Base-by-base conservation (phyloP, 2,888 invertebrate species). In the Polia nebulosa region DNA sequence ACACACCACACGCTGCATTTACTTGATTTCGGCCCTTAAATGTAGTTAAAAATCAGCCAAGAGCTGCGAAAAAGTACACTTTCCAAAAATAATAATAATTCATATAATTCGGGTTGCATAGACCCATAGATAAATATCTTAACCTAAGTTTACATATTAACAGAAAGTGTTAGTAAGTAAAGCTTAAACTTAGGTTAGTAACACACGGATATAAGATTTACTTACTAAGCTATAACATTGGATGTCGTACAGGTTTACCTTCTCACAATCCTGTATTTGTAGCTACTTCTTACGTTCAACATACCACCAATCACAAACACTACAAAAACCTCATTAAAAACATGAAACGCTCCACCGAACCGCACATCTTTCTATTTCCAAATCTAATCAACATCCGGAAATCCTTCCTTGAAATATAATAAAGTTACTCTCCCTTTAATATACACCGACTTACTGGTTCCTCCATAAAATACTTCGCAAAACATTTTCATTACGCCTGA, bases 301-400 rank as follows among this genome's bases (percentile, higher is more conserved):
- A 41, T 5, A 41, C 2, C 15, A 51, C 13, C 3, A 41, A 36
- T 4, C 1, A 11, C 45, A 67, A 65, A 56, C 11, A 45, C 7
- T 22, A 25, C 41, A 58, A 51, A 51, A 51, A 62, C 20, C 6
- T 3, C 20, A 44, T 17, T 27, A 20, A 53, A 34, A 45, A 55
- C 15, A 9, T 52, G 0, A 52, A 60, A 52, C 13, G 6, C 29
- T 47, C 27, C 7, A 65, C 22, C 53, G 32, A 56, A 64, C 57
- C 63, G 25, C 3, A 57, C 51, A 6, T 29, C 11, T n/a, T 57
- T 55, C 13, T 20, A 52, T 49, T 51, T 60, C 3, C 1, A 60
- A 76, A 49, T 60, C 44, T n/a, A 57, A 69, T 67, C 47, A 64
- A 79, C 9, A 55, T 45, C 57, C 76, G 76, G 76, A 77, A 75